A percentile compares a stretch with the other conserved stretches of the same genome.
Evolutionary conservation across 2,888 invertebrate genomes (phyloP).

Genomic region (Fragum whitleyi): DNA sequence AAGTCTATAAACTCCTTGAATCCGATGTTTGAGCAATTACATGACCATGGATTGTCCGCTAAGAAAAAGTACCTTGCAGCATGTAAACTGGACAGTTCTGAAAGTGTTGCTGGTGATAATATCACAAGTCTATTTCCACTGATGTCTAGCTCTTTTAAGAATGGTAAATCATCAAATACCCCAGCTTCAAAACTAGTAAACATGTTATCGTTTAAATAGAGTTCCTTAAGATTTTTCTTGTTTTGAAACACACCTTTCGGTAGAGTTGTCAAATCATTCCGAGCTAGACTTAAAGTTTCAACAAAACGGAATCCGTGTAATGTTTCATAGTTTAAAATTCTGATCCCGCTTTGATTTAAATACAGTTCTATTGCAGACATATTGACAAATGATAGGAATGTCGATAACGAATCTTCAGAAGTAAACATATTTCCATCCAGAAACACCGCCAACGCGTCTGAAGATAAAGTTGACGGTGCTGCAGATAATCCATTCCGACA

Average conservation of each 20-base stretch:
- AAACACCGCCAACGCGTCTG: conserved; percentile 47
- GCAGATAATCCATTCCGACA: conserved; percentile 39
- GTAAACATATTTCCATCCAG: conserved; percentile 62
- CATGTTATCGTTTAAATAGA: conserved; percentile 53
- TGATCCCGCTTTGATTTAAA: conserved; percentile 47
- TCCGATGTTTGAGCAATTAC: conserved; percentile 59
- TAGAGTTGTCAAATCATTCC: conserved; percentile 33
- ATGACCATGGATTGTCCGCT: conserved; percentile 58
- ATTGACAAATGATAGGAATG: conserved; percentile 31
- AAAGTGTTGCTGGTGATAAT: conserved; percentile 27
- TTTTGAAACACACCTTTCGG: conserved; percentile 43
- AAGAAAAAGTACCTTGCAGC: conserved; percentile 43
- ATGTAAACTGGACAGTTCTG: conserved; percentile 41
- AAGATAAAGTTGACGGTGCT: conserved; percentile 47
- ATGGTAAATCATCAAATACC: conserved; percentile 45
- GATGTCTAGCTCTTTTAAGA: conserved; percentile 58
- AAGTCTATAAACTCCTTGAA: conserved; percentile 63
- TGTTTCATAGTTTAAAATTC: conserved; percentile 1
- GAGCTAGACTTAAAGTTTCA: conserved; percentile 43
- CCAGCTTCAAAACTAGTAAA: conserved; percentile 38
- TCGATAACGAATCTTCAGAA: not conserved
- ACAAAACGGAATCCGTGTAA: conserved; percentile 44
- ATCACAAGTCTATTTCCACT: conserved; percentile 54
- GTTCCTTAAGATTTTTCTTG: conserved; percentile 29
- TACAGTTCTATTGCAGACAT: conserved; percentile 61